These are phyloP conservation scores for Otolemur garnettii DNA, from an alignment of 2,113 vertebrate species.

Conservation along the genomic window DNA sequence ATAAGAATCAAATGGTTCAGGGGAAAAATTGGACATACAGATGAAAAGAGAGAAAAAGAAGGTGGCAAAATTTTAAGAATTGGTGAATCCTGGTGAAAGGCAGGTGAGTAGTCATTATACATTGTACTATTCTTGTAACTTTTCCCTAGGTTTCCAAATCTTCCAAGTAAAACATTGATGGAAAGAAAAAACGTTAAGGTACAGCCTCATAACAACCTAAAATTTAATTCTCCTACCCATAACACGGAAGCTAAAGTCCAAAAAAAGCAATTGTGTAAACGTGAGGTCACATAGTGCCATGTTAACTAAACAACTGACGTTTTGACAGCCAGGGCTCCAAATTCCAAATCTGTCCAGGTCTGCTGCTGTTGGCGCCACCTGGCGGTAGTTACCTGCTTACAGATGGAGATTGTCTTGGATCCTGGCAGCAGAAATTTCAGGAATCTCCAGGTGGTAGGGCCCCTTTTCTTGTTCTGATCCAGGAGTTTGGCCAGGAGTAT, in stretches of 20 bases:
- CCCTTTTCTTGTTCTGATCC: neutral
- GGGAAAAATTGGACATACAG: neutral
- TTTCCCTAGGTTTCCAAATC: conserved; percentile 33
- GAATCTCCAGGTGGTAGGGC: neutral
- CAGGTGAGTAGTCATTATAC: neutral
- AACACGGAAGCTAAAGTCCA: neutral
- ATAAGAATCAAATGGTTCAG: neutral
- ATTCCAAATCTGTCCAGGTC: neutral
- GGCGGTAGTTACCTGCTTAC: neutral
- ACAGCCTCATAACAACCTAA: neutral
- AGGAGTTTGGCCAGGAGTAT: neutral
- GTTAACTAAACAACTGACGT: too few relatives aligned
- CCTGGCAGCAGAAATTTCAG: neutral
- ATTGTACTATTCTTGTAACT: neutral
- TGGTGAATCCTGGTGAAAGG: neutral
- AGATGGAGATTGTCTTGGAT: neutral
- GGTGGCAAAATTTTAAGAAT: neutral
- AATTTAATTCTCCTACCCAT: neutral
- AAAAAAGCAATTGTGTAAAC: neutral
- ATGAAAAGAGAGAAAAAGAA: neutral
- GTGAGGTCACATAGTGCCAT: neutral
- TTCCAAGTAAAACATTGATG: conserved; percentile 27
- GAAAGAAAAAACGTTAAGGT: conserved; percentile 12
- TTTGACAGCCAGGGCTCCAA: neutral
- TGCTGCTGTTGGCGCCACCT: conserved; percentile 59